Percentiles rank a stretch among this genome's conserved stretches.
Evolutionary conservation across 2,797 vertebrate genomes (phyloP).

Genomic region (Megalops cyprinoides): DNA sequence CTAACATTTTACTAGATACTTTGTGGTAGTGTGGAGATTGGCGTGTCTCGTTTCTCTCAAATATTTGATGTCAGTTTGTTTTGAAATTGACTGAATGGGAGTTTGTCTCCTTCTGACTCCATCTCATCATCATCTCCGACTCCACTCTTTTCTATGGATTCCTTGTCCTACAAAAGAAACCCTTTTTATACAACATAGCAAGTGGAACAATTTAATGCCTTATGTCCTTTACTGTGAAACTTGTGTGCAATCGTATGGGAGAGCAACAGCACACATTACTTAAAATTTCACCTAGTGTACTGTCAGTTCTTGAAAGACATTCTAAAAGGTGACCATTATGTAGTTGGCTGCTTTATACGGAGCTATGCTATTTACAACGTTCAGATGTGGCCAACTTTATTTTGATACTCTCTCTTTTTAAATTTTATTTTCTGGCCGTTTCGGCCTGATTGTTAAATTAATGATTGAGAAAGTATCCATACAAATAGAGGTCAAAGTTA

Average conservation of each 20-base stretch:
- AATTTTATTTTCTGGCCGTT: conserved; percentile 4
- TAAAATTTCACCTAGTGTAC: not conserved
- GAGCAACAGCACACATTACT: no score
- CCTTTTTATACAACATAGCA: not conserved
- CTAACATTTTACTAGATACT: no score
- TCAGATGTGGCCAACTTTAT: not conserved
- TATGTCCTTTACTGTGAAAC: not conserved
- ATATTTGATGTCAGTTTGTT: no score
- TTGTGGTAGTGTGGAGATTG: no score
- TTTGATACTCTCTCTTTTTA: not conserved
- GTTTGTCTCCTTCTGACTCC: no score
- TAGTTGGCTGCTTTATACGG: not conserved
- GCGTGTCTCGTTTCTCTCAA: no score
- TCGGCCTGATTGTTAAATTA: conserved; percentile 16
- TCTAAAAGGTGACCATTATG: not conserved
- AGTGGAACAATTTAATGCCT: not conserved
- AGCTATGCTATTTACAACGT: not conserved
- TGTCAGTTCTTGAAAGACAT: not conserved
- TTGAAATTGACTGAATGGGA: no score
- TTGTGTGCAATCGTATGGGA: no score
- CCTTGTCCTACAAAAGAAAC: no score
- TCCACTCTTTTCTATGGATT: no score
- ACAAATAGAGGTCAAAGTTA: conserved; percentile 5
- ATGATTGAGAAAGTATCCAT: conserved; percentile 7
- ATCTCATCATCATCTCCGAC: no score